phyloP scores from a whole-genome alignment of 2,113 vertebrate species.

The Tragelaphus scriptus region DNA sequence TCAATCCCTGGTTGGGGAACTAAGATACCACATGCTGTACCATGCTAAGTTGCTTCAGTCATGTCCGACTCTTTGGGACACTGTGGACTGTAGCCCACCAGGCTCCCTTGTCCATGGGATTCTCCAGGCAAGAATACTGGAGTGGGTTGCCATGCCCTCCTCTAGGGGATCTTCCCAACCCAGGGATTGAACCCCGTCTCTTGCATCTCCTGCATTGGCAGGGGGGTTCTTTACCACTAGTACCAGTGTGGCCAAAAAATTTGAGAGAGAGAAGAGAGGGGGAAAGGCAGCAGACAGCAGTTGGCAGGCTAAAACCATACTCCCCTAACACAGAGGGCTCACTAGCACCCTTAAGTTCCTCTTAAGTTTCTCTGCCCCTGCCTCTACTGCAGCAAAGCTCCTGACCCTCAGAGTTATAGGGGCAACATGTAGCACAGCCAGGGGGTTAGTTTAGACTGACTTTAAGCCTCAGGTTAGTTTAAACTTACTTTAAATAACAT shows the following conservation, averaged over 20 bases:
- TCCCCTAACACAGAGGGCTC: neutral
- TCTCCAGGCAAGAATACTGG: neutral
- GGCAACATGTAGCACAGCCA: neutral
- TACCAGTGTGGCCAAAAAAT: neutral
- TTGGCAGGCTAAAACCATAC: neutral
- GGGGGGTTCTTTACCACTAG: neutral
- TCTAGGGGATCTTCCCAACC: neutral
- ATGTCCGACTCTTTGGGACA: neutral
- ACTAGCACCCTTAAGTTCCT: neutral
- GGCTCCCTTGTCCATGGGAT: neutral
- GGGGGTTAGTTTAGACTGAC: neutral
- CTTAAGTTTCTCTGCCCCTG: neutral
- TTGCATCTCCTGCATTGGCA: neutral
- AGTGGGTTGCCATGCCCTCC: neutral
- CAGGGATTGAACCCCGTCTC: neutral
- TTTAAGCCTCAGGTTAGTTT: neutral
- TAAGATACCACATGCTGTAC: neutral
- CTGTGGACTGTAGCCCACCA: neutral
- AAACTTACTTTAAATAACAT: neutral
- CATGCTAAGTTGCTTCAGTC: neutral
- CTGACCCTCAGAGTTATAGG: neutral
- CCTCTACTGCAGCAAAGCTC: neutral
- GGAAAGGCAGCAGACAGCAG: neutral
- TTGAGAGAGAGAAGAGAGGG: neutral
- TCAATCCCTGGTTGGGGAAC: neutral